A percentile compares a stretch with the other conserved stretches of the same genome.
Evolutionary conservation across 2,113 vertebrate genomes (phyloP).

Genomic region (Motacilla tschutschensis): DNA sequence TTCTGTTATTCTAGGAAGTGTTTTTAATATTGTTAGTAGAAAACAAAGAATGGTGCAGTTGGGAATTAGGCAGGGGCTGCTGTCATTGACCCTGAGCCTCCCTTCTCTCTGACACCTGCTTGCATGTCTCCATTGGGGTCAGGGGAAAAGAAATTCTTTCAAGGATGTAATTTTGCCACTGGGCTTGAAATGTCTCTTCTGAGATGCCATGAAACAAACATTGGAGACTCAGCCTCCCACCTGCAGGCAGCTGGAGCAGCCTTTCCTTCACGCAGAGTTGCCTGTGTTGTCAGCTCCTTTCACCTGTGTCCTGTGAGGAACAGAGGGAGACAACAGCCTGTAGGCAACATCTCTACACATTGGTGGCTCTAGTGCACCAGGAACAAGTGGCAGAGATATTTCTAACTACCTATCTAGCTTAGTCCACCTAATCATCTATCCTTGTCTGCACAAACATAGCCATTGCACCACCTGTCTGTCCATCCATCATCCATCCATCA

Average conservation of each 20-base stretch:
- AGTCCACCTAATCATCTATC: neutral
- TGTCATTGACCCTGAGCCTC: neutral
- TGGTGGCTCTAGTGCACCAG: neutral
- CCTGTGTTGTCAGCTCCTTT: neutral
- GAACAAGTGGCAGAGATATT: neutral
- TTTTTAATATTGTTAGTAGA: neutral
- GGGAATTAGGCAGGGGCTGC: neutral
- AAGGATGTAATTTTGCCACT: neutral
- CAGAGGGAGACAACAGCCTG: neutral
- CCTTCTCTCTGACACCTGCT: neutral
- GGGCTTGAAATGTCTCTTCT: neutral
- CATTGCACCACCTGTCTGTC: neutral
- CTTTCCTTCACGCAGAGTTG: neutral
- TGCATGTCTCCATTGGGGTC: neutral
- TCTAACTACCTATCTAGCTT: neutral
- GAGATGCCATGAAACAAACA: neutral
- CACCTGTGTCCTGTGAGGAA: neutral
- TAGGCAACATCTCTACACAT: neutral
- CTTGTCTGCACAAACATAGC: neutral
- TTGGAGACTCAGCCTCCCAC: neutral
- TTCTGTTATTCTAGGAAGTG: neutral
- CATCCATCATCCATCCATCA: neutral
- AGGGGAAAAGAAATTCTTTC: neutral
- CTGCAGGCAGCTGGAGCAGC: neutral
- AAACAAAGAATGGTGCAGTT: neutral